Percentiles rank a stretch among this genome's conserved stretches.
These are phyloP conservation scores for Plotosus lineatus DNA, from an alignment of 2,113 vertebrate genomes.

Conservation along the genomic window DNA sequence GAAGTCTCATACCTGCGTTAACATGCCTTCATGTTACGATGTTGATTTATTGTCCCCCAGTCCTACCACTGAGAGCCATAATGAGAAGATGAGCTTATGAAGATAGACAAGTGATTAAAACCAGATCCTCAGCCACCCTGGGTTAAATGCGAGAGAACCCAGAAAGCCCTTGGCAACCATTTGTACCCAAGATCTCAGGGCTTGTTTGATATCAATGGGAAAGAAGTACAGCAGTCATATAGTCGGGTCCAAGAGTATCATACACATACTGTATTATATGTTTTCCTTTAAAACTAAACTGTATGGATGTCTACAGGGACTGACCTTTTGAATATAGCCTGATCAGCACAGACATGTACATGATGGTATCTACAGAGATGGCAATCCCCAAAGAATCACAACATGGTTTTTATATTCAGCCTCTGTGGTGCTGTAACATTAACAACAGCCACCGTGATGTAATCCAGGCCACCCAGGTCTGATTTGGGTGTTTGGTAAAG, in stretches of 20 bases:
- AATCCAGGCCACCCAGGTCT: conserved; percentile 68
- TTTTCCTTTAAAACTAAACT: conserved; percentile 18
- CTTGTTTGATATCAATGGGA: conserved; percentile 33
- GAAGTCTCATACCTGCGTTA: conserved; percentile 61
- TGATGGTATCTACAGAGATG: conserved; percentile 18
- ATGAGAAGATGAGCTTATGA: conserved; percentile 70
- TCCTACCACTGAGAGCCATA: conserved; percentile 63
- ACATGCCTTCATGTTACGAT: conserved; percentile 63
- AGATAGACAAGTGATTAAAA: conserved; percentile 70
- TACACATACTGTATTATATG: neutral
- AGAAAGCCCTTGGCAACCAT: conserved; percentile 54
- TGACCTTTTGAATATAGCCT: neutral
- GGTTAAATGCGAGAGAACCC: conserved; percentile 53
- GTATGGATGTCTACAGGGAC: conserved; percentile 1
- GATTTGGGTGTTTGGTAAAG: conserved; percentile 66
- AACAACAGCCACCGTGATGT: conserved; percentile 60
- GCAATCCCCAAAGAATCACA: conserved; percentile 14
- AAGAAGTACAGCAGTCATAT: conserved; percentile 11
- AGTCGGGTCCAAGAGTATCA: conserved; percentile 1
- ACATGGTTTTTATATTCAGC: conserved; percentile 28
- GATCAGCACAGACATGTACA: conserved; percentile 14
- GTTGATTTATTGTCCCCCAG: conserved; percentile 71
- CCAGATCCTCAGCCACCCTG: conserved; percentile 63
- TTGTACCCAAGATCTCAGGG: conserved; percentile 58
- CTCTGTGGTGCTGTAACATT: conserved; percentile 36